A percentile compares a stretch with the other conserved stretches of the same genome.
Evolutionary conservation across 2,888 invertebrate species (phyloP).

Genomic region (Drosophila tripunctata): DNA sequence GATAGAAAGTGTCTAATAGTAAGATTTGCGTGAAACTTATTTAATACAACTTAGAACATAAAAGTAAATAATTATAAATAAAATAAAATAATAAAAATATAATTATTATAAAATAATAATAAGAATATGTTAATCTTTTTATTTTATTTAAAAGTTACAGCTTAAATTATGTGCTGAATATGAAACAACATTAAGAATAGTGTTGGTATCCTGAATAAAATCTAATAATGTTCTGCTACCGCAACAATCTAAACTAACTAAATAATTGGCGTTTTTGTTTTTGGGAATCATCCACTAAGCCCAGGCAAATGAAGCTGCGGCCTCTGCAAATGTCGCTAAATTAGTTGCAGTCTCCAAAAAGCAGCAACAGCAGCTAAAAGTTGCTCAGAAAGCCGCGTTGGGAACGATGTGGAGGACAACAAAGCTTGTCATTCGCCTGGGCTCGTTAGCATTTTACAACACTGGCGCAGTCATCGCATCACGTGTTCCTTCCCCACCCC

Average conservation of each 20-base stretch:
- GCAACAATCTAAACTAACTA: not conserved
- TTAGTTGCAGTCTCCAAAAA: slow-evolving; percentile 72
- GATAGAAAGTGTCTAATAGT: too few relatives aligned
- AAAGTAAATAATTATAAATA: too few relatives aligned
- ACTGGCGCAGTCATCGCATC: slow-evolving; percentile 61
- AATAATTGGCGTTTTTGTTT: slow-evolving; percentile 1
- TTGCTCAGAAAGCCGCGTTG: slow-evolving; percentile 36
- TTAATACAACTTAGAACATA: too few relatives aligned
- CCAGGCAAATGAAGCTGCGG: slow-evolving; percentile 62
- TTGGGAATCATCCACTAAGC: slow-evolving; percentile 19
- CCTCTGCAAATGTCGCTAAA: slow-evolving; percentile 62
- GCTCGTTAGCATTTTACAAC: slow-evolving; percentile 78
- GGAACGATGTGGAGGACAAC: slow-evolving; percentile 43
- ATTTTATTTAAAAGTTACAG: too few relatives aligned
- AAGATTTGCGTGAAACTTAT: too few relatives aligned
- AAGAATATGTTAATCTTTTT: too few relatives aligned
- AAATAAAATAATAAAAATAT: too few relatives aligned
- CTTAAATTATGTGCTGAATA: too few relatives aligned
- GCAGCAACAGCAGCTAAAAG: slow-evolving; percentile 47
- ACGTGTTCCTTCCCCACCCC: slow-evolving; percentile 22
- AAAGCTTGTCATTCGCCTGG: slow-evolving; percentile 64
- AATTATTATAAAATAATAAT: too few relatives aligned
- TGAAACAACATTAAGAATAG: too few relatives aligned
- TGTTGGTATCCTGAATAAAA: too few relatives aligned
- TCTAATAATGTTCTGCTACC: not conserved